Conservation (phyloP, 2,113 vertebrate genomes). For the Entomyzon cyanotis region DNA sequence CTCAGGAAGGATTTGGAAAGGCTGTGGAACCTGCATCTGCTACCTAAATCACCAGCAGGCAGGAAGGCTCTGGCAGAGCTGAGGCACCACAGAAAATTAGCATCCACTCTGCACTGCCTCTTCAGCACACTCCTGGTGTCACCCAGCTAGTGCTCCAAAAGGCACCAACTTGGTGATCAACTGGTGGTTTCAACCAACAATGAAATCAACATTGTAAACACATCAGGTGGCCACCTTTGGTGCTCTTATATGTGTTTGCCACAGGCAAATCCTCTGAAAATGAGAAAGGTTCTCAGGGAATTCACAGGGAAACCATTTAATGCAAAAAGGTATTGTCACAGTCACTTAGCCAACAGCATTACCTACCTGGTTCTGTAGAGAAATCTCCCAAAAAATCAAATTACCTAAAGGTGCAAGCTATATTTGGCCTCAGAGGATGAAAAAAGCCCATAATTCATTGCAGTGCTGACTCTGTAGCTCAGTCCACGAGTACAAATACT, state of each 20-base stretch:
- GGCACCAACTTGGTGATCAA: background rate
- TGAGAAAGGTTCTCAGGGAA: background rate
- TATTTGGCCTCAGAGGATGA: background rate
- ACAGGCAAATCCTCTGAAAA: background rate
- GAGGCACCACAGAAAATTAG: background rate
- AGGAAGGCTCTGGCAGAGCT: background rate
- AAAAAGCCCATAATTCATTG: background rate
- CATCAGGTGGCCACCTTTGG: background rate
- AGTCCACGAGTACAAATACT: background rate
- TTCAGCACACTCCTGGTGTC: background rate
- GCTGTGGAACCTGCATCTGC: background rate
- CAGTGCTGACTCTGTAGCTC: background rate
- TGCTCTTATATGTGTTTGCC: background rate
- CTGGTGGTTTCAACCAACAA: background rate
- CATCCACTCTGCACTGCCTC: background rate
- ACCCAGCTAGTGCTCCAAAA: background rate
- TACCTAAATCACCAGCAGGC: background rate
- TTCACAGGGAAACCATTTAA: background rate
- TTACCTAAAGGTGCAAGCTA: background rate
- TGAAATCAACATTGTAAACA: background rate
- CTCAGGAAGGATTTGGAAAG: background rate
- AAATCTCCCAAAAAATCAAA: background rate
- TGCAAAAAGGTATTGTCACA: background rate
- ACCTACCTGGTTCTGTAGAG: background rate
- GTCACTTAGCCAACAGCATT: background rate